Evolutionary conservation across 2,888 invertebrate species (phyloP), one percentile per base, ranked within the genome.

Genomic region (Drosophila histrio): DNA sequence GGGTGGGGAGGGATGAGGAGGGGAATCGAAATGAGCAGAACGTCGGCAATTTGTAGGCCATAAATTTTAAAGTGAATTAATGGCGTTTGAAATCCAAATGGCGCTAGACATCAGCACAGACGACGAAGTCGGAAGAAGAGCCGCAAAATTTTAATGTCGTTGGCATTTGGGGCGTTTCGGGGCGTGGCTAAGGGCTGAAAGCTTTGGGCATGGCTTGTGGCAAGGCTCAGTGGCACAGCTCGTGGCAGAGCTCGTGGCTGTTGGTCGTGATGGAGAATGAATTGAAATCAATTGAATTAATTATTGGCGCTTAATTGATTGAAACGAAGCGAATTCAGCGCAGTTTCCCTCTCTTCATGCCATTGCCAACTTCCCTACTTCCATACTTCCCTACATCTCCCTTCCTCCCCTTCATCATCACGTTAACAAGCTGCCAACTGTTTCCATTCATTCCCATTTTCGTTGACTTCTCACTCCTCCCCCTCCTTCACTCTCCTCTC

Each of bases 241-340:
- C 32, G 28, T n/a, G 32, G 17, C 28, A 26, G 6, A 15, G 57
- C 34, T 67, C 43, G 56, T 28, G 77, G 41, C 52, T 62, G 41
- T 61, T 52, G 78, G 62, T 61, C 56, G 56, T 60, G 58, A 41
- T 63, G 68, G 52, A 26, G 62, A 77, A 72, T 88, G 85, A 87
- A 83, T 89, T 78, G 85, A 84, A 88, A 79, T 83, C 89, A 88
- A 90, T 90, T 89, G 79, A 89, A 90, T 90, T 90, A 90, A 90
- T 90, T 89, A 90, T 90, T 89, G 90, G 73, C 79, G 90, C 89
- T 81, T 90, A 89, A 89, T 89, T 89, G 89, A 90, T 90, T 89
- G 90, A 78, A 82, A 75, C 88, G 86, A 87, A 84, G 75, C 72
- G 69, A 84, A 71, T 54, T 65, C 74, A 54, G 59, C 26, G 21